These are phyloP conservation scores for Dinothrombium tinctorium DNA, from an alignment of 1,140 invertebrate species.

Conservation along the genomic window DNA sequence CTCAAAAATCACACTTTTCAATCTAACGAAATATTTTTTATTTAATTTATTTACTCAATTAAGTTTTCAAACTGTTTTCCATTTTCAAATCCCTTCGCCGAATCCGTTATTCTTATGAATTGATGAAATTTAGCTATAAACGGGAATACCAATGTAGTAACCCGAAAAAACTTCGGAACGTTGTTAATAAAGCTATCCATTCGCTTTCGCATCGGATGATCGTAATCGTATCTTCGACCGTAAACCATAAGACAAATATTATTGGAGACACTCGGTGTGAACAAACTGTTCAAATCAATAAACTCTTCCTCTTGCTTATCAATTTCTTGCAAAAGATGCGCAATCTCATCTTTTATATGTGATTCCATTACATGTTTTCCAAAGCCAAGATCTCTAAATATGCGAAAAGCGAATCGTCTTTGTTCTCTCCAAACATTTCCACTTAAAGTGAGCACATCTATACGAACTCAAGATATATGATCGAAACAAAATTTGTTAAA, in stretches of 20 bases:
- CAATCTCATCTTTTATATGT: conserved; percentile 11
- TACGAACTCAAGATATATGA: no score
- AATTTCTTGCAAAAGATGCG: conserved; percentile 9
- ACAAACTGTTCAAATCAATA: conserved; percentile 5
- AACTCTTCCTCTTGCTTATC: background rate
- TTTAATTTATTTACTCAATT: no score
- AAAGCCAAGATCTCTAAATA: conserved; percentile 43
- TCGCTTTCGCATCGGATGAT: conserved; percentile 6
- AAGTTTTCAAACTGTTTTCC: no score
- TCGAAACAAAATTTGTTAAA: no score
- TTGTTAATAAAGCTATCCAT: conserved; percentile 5
- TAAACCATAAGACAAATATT: conserved; percentile 11
- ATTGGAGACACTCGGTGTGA: conserved; percentile 12
- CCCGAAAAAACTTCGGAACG: background rate
- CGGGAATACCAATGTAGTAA: background rate
- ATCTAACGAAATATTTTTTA: background rate
- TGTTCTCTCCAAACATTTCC: conserved; percentile 47
- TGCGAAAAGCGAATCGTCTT: conserved; percentile 39
- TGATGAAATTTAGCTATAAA: background rate
- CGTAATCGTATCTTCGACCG: conserved; percentile 12
- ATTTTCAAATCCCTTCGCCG: no score
- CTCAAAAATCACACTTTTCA: background rate
- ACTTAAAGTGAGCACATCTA: conserved; percentile 6
- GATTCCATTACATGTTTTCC: conserved; percentile 41
- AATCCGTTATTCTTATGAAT: no score